Percentiles rank a stretch among this genome's conserved stretches.
Evolutionary conservation across 2,888 invertebrate species (phyloP).

Genomic region (Agonopterix alstromeriana): DNA sequence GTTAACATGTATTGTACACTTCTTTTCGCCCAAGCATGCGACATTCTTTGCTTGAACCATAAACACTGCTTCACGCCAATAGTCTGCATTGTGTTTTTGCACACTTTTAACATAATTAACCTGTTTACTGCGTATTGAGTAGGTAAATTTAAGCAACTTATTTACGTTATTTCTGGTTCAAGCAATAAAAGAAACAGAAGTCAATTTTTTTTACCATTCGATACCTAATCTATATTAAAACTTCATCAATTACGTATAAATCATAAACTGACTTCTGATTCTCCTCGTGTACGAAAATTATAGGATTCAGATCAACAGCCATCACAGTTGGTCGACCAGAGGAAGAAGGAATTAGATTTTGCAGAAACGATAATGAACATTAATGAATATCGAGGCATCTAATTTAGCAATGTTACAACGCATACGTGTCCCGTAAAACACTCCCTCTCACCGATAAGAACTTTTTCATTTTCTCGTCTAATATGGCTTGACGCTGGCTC

Average conservation of each 20-base stretch:
- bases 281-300: slow-evolving; percentile 29
- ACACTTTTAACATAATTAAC: background rate
- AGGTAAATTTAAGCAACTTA: slow-evolving; percentile 5
- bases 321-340: slow-evolving; percentile 58
- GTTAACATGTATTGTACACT: slow-evolving; percentile 40
- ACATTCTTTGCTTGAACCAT: slow-evolving; percentile 55
- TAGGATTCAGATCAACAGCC: slow-evolving; percentile 45
- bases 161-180: slow-evolving; percentile 38
- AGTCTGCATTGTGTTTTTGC: background rate
- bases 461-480: slow-evolving; percentile 95
- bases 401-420: slow-evolving; percentile 64
- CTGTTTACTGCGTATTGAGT: background rate
- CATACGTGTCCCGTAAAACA: slow-evolving; percentile 47
- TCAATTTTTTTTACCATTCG: slow-evolving; percentile 3
- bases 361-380: slow-evolving; percentile 41
- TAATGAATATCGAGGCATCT: slow-evolving; percentile 60
- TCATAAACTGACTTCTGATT: slow-evolving; percentile 28
- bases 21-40: slow-evolving; percentile 74
- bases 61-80: too few species aligned
- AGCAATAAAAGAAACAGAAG: slow-evolving; percentile 41
- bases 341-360: slow-evolving; percentile 45
- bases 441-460: slow-evolving; percentile 90
- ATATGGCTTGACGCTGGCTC: slow-evolving; percentile 89
- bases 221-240: too few species aligned
- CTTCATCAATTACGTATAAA: background rate